Evolutionary conservation across 2,797 vertebrate species (phyloP).

Genomic region (Cephalopachus bancanus): DNA sequence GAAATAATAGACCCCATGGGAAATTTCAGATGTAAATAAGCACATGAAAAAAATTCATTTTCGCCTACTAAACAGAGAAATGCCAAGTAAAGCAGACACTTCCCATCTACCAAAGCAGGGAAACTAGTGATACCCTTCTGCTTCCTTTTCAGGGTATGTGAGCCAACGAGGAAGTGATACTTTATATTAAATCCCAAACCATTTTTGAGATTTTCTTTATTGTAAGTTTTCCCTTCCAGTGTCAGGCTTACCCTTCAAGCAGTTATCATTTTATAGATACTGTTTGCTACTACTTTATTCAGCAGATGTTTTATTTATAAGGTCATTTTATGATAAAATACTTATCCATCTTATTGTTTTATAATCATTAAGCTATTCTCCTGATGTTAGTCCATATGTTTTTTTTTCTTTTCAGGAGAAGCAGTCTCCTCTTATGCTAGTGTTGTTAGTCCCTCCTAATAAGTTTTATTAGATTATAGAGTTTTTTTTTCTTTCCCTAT

Average conservation of each 20-base stretch:
- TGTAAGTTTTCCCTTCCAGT: neutral
- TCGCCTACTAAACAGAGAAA: neutral
- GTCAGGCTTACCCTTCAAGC: neutral
- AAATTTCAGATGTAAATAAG: slow-evolving; percentile 31
- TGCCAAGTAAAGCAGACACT: neutral
- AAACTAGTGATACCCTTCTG: neutral
- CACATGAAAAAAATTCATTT: neutral
- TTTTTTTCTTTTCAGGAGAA: neutral
- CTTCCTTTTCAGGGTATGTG: neutral
- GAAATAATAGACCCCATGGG: neutral
- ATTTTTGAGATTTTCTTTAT: neutral
- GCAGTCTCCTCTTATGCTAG: neutral
- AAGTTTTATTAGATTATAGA: neutral
- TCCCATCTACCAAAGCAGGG: neutral
- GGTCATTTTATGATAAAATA: neutral
- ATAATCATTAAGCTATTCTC: neutral
- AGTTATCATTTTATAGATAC: neutral
- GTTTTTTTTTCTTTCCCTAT: neutral
- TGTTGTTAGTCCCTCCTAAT: neutral
- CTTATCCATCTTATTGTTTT: neutral
- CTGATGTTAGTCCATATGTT: neutral
- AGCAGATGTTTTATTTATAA: neutral
- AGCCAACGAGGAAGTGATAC: neutral
- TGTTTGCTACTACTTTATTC: neutral
- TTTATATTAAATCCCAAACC: neutral